These are phyloP conservation scores for Rhinatrema bivittatum DNA, from an alignment of 2,797 vertebrate genomes.

Conservation along the genomic window DNA sequence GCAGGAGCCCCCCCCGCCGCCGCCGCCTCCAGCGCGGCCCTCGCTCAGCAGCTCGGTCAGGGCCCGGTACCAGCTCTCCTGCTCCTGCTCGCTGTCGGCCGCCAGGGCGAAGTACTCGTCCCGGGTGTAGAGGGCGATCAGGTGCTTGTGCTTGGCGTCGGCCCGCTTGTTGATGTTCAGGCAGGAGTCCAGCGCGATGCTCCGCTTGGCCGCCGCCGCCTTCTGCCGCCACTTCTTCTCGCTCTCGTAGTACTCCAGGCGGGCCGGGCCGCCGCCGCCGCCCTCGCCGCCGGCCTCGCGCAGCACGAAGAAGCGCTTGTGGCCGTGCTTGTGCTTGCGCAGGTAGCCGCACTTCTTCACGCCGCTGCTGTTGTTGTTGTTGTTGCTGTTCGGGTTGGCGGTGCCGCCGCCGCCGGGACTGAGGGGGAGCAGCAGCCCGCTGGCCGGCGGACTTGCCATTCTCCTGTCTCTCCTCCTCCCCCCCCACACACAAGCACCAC, in stretches of 20 bases:
- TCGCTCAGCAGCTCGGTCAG: conserved; percentile 79
- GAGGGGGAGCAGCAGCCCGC: conserved; percentile 26
- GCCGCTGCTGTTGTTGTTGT: conserved; percentile 55
- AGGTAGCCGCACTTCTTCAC: conserved; percentile 90
- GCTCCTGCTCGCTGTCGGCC: conserved; percentile 87
- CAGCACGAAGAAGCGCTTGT: conserved; percentile 92
- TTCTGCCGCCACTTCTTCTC: conserved; percentile 98
- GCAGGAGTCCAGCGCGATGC: conserved; percentile 85
- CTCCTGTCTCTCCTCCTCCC: conserved; percentile 28
- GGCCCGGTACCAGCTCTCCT: conserved; percentile 85
- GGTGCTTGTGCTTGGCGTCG: conserved; percentile 92
- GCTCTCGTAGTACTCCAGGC: conserved; percentile 95
- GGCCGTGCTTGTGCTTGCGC: conserved; percentile 92
- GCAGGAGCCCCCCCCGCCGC: conserved; percentile 56
- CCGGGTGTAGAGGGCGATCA: conserved; percentile 92
- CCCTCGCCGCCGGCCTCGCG: conserved; percentile 67
- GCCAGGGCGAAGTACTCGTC: conserved; percentile 96
- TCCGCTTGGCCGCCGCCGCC: conserved; percentile 81
- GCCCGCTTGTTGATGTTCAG: conserved; percentile 94
- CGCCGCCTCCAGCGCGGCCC: conserved; percentile 69
- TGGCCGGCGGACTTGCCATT: conserved; percentile 84
- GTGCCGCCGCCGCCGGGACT: conserved; percentile 22
- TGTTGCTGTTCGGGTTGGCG: conserved; percentile 54
- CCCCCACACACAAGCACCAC: too few relatives aligned
- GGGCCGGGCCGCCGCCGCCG: conserved; percentile 64